A percentile compares a stretch with the other conserved stretches of the same genome.
Evolutionary conservation across 2,888 invertebrate genomes (phyloP).

Genomic region (Meiosimyza decipiens): DNA sequence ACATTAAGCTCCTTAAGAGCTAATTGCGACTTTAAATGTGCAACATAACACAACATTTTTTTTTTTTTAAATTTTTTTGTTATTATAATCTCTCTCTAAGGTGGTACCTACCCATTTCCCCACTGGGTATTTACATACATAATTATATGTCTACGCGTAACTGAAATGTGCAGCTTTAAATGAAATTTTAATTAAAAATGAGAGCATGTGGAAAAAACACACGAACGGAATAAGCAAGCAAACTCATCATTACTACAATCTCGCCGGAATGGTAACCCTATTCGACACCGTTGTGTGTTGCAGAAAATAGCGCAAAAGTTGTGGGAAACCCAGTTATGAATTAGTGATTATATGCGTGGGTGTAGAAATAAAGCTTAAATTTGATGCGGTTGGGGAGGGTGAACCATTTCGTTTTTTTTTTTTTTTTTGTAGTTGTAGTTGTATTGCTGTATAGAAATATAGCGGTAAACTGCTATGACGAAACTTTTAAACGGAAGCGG

Average conservation of each 20-base stretch:
- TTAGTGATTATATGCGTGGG: too few species aligned
- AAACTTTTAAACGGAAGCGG: constrained; percentile 8
- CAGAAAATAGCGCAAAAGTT: constrained; percentile 7
- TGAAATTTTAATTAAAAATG: constrained; percentile 31
- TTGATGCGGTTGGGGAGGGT: too few species aligned
- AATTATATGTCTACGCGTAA: too few species aligned
- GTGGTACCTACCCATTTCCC: too few species aligned
- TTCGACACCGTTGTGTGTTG: neutral
- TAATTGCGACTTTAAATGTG: too few species aligned
- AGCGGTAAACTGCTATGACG: neutral
- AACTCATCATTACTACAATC: constrained; percentile 17
- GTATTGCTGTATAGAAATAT: neutral
- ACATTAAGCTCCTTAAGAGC: neutral
- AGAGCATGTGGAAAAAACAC: neutral
- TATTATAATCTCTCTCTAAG: neutral
- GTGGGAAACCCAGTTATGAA: neutral
- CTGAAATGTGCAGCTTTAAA: constrained; percentile 8
- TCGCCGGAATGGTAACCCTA: constrained; percentile 26
- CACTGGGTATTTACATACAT: too few species aligned
- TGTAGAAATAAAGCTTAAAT: too few species aligned
- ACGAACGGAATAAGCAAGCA: neutral
- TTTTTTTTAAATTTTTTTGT: neutral
- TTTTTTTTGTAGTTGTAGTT: neutral
- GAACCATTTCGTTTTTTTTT: neutral
- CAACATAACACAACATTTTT: neutral